A percentile compares a stretch with the other conserved stretches of the same genome.
phyloP scores from a whole-genome alignment of 2,797 vertebrate species.

The Esox masquinongy region DNA sequence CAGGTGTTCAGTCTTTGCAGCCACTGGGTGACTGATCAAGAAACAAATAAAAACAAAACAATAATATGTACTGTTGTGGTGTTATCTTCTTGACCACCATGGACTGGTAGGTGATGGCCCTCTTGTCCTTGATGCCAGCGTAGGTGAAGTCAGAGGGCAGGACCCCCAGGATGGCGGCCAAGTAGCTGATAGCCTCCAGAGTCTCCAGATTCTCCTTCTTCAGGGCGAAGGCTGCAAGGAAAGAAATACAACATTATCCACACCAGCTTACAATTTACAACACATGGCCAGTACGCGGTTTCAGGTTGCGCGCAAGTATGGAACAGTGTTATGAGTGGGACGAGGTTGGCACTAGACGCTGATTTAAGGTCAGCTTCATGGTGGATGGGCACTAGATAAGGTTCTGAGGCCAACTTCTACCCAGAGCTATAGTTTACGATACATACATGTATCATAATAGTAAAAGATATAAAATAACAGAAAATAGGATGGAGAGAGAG shows the following conservation, averaged over 20 bases:
- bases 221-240: slow-evolving; percentile 86
- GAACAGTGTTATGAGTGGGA: background rate
- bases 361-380: background rate
- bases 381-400: too few species aligned
- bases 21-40: background rate
- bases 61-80: background rate
- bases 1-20: background rate
- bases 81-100: slow-evolving; percentile 95
- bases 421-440: background rate
- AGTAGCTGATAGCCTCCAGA: slow-evolving; percentile 87
- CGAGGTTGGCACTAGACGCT: background rate
- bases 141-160: slow-evolving; percentile 90
- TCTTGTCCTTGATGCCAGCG: slow-evolving; percentile 94
- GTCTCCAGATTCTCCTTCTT: slow-evolving; percentile 95
- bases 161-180: slow-evolving; percentile 87
- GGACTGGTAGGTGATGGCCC: slow-evolving; percentile 88
- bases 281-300: background rate
- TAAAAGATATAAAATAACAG: background rate
- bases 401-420: too few species aligned
- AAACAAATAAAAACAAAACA: too few species aligned
- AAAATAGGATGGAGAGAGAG: background rate
- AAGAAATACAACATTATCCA: background rate
- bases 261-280: background rate
- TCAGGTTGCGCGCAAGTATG: background rate
- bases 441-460: background rate